Evolutionary conservation across 1,140 invertebrate species (phyloP), one percentile per base, ranked within the genome.

Genomic region (Drosophila truncata): DNA sequence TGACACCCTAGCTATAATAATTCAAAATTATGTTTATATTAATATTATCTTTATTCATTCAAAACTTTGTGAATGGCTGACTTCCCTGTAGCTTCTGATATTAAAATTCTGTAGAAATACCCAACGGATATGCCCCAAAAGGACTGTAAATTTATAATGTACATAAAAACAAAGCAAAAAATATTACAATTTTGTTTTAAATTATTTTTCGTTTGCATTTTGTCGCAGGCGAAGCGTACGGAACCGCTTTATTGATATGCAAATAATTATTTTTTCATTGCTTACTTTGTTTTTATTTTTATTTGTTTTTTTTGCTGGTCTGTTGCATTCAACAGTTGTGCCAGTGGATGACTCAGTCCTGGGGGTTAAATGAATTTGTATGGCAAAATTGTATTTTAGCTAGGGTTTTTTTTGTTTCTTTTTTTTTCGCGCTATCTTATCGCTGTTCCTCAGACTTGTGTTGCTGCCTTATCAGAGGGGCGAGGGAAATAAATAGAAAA

Each of bases 241-340:
- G 65, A 57, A 44, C 47, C 39, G 49, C 63, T 60, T 55, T 75
- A 76, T 75, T 65, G 59, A 76, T 75, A 76, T 77, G 74, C 74
- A 77, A 77, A 77, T 73, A 61, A 61, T 54, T 52, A 57, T 75
- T 49, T 71, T 70, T 70, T 49, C 14, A 33, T 35, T 18, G 20
- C 25, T 70, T 69, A 23, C 33, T 65, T 67, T 59, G 44, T 59
- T 67, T 35, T 69, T 37, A 37, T 23, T 42, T 33, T 27, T 33
- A 18, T 27, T 16, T 46, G 1, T 23, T 25, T 47, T 31, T 66
- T 33, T 52, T 39, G 46, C 66, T 67, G 66, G 37, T 59, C 66
- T 69, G 41, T 46, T 72, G 70, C 70, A 72, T 72, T 60, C 66
- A 71, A 72, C 52, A 71, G 52, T 72, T 72, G 66, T 71, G 41